Conservation (phyloP, 2,888 invertebrate species). For the Tenthredo mesomela region DNA sequence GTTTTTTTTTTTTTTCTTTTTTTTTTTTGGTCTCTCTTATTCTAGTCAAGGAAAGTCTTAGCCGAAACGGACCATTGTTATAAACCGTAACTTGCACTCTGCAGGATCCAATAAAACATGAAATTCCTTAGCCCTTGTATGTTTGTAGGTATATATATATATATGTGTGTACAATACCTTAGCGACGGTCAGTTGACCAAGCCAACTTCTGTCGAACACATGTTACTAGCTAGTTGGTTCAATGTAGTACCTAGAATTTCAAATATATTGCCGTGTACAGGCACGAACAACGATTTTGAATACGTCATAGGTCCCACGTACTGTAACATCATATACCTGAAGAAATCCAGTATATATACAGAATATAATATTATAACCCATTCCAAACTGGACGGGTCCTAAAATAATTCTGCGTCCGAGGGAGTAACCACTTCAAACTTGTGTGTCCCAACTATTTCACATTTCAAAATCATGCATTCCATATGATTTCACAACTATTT, state of each 20-base stretch:
- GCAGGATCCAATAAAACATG: slow-evolving; percentile 33
- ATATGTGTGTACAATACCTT: slow-evolving; percentile 7
- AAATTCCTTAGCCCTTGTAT: slow-evolving; percentile 18
- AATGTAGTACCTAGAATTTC: slow-evolving; percentile 1
- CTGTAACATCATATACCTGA: neutral
- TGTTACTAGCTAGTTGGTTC: slow-evolving; percentile 25
- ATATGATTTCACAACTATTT: no score
- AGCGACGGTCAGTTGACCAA: neutral
- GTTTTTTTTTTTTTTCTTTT: neutral
- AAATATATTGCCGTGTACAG: neutral
- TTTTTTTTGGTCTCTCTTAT: neutral
- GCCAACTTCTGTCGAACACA: slow-evolving; percentile 41
- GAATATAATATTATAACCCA: neutral
- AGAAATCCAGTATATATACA: neutral
- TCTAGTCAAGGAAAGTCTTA: neutral
- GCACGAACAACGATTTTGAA: neutral
- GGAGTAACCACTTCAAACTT: no score
- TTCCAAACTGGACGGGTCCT: neutral
- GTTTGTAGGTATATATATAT: slow-evolving; percentile 2
- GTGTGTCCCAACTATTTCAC: no score
- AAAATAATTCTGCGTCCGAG: neutral
- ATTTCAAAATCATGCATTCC: no score
- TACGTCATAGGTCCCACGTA: neutral
- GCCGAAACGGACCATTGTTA: slow-evolving; percentile 29
- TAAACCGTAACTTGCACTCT: neutral